Evolutionary conservation across 2,113 vertebrate species (phyloP).

Genomic region (Ammodytes dubius): DNA sequence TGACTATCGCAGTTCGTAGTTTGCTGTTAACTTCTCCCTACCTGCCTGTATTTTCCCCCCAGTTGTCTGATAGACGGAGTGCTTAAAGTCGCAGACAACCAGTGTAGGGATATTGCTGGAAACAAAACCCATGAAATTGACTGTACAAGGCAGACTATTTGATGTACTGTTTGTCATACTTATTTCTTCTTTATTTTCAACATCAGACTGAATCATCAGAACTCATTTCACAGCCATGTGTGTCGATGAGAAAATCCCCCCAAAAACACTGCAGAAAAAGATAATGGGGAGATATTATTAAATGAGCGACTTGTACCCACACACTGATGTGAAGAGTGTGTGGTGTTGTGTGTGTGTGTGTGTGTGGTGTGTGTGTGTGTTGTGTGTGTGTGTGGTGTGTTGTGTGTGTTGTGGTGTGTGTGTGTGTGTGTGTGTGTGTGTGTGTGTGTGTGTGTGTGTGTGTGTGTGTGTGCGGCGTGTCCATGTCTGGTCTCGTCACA

Average conservation of each 20-base stretch:
- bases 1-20: slow-evolving; percentile 2
- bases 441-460: too few relatives aligned
- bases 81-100: slow-evolving; percentile 27
- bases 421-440: too few relatives aligned
- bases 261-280: background rate
- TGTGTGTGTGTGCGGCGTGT: slow-evolving; percentile 25
- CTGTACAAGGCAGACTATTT: slow-evolving; percentile 55
- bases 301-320: slow-evolving; percentile 52
- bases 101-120: slow-evolving; percentile 26
- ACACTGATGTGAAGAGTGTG: slow-evolving; percentile 53
- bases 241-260: slow-evolving; percentile 60
- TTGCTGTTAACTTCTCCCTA: background rate
- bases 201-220: slow-evolving; percentile 61
- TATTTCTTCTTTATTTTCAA: background rate
- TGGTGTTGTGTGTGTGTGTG: background rate
- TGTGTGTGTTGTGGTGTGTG: too few relatives aligned
- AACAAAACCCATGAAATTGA: slow-evolving; percentile 61
- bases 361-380: too few relatives aligned
- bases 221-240: slow-evolving; percentile 53
- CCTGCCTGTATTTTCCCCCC: slow-evolving; percentile 9
- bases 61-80: slow-evolving; percentile 32
- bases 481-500: slow-evolving; percentile 71
- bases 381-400: too few relatives aligned
- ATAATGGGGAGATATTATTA: slow-evolving; percentile 13
- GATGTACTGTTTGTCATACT: slow-evolving; percentile 34